phyloP scores from a whole-genome alignment of 2,888 invertebrate species.

The Drosophila tripunctata region DNA sequence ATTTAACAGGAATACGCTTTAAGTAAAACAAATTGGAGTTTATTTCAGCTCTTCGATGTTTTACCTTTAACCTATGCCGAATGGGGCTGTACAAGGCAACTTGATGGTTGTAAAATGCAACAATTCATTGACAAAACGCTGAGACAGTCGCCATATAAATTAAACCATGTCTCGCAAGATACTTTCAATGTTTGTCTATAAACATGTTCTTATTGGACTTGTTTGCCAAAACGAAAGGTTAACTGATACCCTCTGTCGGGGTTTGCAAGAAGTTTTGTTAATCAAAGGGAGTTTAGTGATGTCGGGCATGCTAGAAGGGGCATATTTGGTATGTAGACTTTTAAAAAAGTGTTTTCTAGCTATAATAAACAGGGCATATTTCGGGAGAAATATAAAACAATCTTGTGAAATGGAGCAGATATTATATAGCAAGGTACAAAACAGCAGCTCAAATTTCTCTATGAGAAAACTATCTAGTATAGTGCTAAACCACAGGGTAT shows the following conservation, averaged over 20 bases:
- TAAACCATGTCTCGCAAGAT: constrained; percentile 21
- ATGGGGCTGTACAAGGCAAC: constrained; percentile 31
- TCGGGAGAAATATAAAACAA: too few species aligned
- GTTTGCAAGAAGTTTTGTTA: neutral
- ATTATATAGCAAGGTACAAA: too few species aligned
- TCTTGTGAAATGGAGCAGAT: too few species aligned
- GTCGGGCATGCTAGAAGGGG: too few species aligned
- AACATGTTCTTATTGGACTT: constrained; percentile 6
- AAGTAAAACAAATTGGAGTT: neutral
- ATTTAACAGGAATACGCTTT: too few species aligned
- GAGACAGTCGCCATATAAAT: constrained; percentile 38
- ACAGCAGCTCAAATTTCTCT: too few species aligned
- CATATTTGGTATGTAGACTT: too few species aligned
- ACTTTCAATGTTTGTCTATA: neutral
- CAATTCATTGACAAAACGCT: constrained; percentile 29
- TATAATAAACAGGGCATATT: too few species aligned
- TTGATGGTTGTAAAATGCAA: constrained; percentile 29
- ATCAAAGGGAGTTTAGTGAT: too few species aligned
- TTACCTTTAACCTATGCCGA: constrained; percentile 2
- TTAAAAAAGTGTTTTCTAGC: too few species aligned
- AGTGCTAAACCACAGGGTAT: neutral
- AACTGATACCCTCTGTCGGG: neutral
- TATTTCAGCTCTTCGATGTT: neutral
- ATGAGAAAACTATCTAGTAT: too few species aligned
- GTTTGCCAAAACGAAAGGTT: too few species aligned